These are phyloP conservation scores for Silurus meridionalis DNA, from an alignment of 2,113 vertebrate species.

Conservation along the genomic window DNA sequence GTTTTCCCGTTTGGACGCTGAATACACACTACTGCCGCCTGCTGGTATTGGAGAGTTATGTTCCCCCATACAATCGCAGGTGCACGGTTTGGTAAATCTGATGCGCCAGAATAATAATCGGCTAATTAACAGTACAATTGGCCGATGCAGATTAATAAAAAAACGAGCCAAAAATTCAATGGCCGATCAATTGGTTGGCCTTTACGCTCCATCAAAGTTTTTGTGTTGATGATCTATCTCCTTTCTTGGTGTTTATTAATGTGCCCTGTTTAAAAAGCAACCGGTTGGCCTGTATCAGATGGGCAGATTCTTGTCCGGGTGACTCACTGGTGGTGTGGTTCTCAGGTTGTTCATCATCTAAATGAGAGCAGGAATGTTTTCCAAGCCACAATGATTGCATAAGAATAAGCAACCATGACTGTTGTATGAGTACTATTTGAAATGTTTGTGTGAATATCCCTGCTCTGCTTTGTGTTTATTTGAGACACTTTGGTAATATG, in stretches of 20 bases:
- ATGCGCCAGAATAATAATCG: too few species aligned
- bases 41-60: too few species aligned
- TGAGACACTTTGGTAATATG: neutral
- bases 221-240: neutral
- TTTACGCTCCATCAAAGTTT: too few species aligned
- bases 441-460: slow-evolving; percentile 2
- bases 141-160: too few species aligned
- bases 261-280: slow-evolving; percentile 16
- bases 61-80: too few species aligned
- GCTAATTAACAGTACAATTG: too few species aligned
- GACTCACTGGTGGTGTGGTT: neutral
- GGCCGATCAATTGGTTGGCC: too few species aligned
- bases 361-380: slow-evolving; percentile 29
- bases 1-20: too few species aligned
- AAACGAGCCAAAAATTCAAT: too few species aligned
- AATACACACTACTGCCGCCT: too few species aligned
- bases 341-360: slow-evolving; percentile 33
- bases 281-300: slow-evolving; percentile 4
- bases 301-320: slow-evolving; percentile 1
- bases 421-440: slow-evolving; percentile 5
- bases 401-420: neutral
- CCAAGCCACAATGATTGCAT: neutral
- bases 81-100: too few species aligned
- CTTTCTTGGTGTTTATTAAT: neutral
- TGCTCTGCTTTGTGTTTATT: neutral